Evolutionary conservation across 2,113 vertebrate genomes (phyloP), one percentile per base, ranked within the genome.

Genomic region (Dryoscopus gambensis): DNA sequence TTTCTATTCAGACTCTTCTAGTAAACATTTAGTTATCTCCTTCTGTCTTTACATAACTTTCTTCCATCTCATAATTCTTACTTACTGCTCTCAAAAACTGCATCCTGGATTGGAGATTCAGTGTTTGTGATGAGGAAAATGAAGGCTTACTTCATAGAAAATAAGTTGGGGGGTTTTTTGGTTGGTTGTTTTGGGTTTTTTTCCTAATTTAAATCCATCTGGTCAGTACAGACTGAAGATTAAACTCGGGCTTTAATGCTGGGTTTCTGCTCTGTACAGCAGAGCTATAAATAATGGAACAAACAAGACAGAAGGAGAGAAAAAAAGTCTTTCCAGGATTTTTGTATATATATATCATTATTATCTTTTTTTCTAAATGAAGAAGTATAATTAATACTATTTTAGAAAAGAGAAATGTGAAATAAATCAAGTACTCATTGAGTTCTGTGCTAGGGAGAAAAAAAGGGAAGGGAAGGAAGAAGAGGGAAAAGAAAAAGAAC

Each of bases 151-250:
- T 84, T 84, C 6, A 47, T 15, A 79, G 52, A 57, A 75, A 87
- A 30, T n/a, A 55, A 46, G 5, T 25, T 24, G 1, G 3, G 9
- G 7, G 1, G 0, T n/a, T 59, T 30, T 39, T 63, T 27, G 28
- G 5, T 8, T 25, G 30, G 7, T 73, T 19, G 6, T 12, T 64
- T 60, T 22, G 7, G 24, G 9, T 3, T 63, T 33, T 76, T 49
- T 56, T 21, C 5, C 22, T 59, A 17, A 40, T 92, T 67, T 82
- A 85, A 92, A 85, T 78, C 75, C 42, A 37, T 53, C 8, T 59
- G 71, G 11, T 53, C 39, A 62, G 12, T 81, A 52, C 21, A 68
- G 33, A 77, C 14, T 50, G 56, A 90, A 90, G 55, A 59, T 79
- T 84, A 63, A 88, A 57, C 28, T 62, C 16, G 9, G 22, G 5